Percentiles rank a stretch among this genome's conserved stretches.
phyloP scores from a whole-genome alignment of 2,113 vertebrate species.

The Epinephelus lanceolatus region DNA sequence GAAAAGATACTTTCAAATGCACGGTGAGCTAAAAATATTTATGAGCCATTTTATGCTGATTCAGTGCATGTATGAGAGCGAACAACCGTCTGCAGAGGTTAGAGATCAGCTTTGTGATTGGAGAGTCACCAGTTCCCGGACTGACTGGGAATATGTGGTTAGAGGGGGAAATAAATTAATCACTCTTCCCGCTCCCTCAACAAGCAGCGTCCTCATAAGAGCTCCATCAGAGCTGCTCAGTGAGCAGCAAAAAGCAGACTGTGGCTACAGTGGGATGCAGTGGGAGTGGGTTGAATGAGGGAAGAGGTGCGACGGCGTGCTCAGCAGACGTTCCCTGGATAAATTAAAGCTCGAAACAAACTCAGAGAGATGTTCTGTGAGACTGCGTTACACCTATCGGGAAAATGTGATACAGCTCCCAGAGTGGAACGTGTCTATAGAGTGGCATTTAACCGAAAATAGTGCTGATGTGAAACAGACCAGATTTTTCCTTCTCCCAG shows the following conservation, averaged over 20 bases:
- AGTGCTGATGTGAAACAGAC: slow-evolving; percentile 33
- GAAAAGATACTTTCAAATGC: slow-evolving; percentile 7
- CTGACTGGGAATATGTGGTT: slow-evolving; percentile 51
- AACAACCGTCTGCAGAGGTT: slow-evolving; percentile 23
- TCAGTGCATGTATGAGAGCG: background rate
- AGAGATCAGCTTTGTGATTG: slow-evolving; percentile 45
- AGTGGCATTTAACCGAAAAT: slow-evolving; percentile 21
- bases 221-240: slow-evolving; percentile 49
- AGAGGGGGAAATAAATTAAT: slow-evolving; percentile 51
- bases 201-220: slow-evolving; percentile 33
- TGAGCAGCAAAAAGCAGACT: slow-evolving; percentile 16
- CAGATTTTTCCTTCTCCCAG: slow-evolving; percentile 3
- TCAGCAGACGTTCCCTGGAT: slow-evolving; percentile 11
- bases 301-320: background rate
- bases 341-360: slow-evolving; percentile 52
- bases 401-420: slow-evolving; percentile 27
- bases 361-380: slow-evolving; percentile 23
- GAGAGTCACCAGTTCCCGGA: slow-evolving; percentile 40
- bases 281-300: slow-evolving; percentile 10
- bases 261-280: slow-evolving; percentile 37
- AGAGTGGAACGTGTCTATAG: slow-evolving; percentile 14
- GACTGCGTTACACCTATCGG: slow-evolving; percentile 49
- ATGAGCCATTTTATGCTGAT: slow-evolving; percentile 8
- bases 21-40: slow-evolving; percentile 34
- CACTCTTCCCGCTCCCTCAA: slow-evolving; percentile 41